Evolutionary conservation across 2,888 invertebrate species (phyloP), one percentile per base, ranked within the genome.

Genomic region (Dicroscelio sp.): DNA sequence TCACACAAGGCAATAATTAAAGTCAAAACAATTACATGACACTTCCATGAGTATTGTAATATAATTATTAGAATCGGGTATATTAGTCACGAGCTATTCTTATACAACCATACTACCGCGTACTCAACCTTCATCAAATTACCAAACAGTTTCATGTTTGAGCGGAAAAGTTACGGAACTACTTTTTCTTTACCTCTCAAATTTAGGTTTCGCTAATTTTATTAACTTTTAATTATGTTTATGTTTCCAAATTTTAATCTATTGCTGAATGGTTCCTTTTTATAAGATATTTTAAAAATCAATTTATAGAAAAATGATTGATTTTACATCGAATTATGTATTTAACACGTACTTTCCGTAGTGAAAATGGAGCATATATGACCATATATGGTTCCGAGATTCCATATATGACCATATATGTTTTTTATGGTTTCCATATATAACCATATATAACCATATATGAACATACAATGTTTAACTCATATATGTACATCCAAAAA

Each of bases 111-210:
- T 73, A 76, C 65, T 60, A 65, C n/a, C 52, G 65, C 31, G 30
- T 60, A 25, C 43, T 17, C 48, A 63, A 55, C 35, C 65, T 63
- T 67, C 63, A 84, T 60, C 25, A 75, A 84, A 84, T 84, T 84
- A 65, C 75, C 75, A 84, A 75, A 84, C 38, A 67, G 67, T 76
- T 84, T 84, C 75, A 75, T 52, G 55, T 84, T 76, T 67, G 76
- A 85, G 58, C 67, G 65, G 63, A 84, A 75, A 84, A 84, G 75
- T 84, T 84, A 75, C 75, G 30, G 27, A 75, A 52, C 83, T 43
- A 25, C 65, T 84, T 65, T 55, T 84, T 84, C 65, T n/a, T n/a
- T n/a, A n/a, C 75, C 33, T 35, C n/a, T 31, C 31, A 52, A 84
- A 75, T 35, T 75, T 75, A 67, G 43, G 52, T 52, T 75, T 75